Evolutionary conservation across 2,113 vertebrate species (phyloP), one percentile per base, ranked within the genome.

Genomic region (Crypturellus undulatus): DNA sequence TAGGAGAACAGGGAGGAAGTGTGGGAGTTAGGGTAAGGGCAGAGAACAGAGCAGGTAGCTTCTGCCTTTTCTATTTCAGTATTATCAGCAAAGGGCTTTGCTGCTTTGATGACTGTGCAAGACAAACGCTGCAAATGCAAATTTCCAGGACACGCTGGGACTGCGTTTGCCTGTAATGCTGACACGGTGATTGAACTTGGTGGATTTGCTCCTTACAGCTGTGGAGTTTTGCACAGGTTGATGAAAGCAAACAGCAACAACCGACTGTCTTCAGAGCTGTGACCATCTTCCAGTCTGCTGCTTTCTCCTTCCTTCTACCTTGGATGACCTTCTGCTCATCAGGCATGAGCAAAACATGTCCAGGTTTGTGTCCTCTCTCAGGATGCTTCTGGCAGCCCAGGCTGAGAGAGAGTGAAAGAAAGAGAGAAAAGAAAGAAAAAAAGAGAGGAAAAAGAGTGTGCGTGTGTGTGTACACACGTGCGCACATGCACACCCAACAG

Each of bases 181-280:
- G 2, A 10, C 0, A 0, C 3, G 20, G 56, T 63, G 9, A 16
- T 3, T 63, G 86, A 73, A 82, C 84, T 73, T 52, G 5, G 3
- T 62, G 67, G 70, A 34, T 13, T 43, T 30, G 1, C 30, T 64
- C 34, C 24, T 62, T 45, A 15, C 18, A 58, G 40, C 65, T 65
- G 63, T 0, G 0, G 30, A 71, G 45, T 59, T 75, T 49, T 1
- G 0, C 24, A 2, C 26, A 14, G 28, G 12, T 51, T 3, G 24
- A 19, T 7, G 49, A 52, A 77, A 38, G 49, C 49, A 81, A 38
- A 56, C 75, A 65, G 80, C 15, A 18, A 56, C 11, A 56, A 7
- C 0, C 63, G 32, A 24, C 0, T 0, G 25, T 60, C 30, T 32
- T 68, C 32, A 20, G 19, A 78, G 38, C 0, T 14, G 11, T 10